Percentiles rank a stretch among this genome's conserved stretches.
phyloP scores from a whole-genome alignment of 2,113 vertebrate species.

The Peromyscus leucopus region DNA sequence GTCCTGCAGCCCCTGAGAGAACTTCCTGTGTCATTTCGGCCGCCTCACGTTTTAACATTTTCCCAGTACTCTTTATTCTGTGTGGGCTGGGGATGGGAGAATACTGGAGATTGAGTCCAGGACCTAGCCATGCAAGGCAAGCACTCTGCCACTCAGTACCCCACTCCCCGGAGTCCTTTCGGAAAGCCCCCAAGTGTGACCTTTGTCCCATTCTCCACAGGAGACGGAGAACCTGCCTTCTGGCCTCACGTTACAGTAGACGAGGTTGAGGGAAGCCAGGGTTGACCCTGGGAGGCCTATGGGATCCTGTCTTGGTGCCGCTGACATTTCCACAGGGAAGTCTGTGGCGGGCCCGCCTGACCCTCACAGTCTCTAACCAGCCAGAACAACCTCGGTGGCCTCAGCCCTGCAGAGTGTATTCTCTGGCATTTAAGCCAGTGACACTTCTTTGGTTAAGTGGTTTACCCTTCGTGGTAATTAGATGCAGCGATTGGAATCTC shows the following conservation, averaged over 20 bases:
- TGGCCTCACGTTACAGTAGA: not conserved
- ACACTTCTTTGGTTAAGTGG: slow-evolving; percentile 75
- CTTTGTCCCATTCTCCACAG: not conserved
- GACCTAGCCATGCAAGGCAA: not conserved
- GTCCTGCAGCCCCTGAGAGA: not conserved
- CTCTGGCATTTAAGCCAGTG: slow-evolving; percentile 43
- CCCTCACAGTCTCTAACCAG: not conserved
- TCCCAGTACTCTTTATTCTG: not conserved
- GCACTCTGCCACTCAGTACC: too few relatives aligned
- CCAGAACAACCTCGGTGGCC: not conserved
- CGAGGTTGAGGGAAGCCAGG: rapidly evolving
- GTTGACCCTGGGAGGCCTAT: slow-evolving; percentile 78
- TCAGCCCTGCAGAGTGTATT: not conserved
- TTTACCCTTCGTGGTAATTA: slow-evolving; percentile 80
- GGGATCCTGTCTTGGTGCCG: slow-evolving; percentile 68
- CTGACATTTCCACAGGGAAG: slow-evolving; percentile 86
- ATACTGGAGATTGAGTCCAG: not conserved
- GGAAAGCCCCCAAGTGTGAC: not conserved
- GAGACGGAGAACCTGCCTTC: not conserved
- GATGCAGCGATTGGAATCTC: slow-evolving; percentile 76
- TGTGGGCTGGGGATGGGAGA: not conserved
- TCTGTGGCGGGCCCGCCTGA: slow-evolving; percentile 30
- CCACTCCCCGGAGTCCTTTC: not conserved
- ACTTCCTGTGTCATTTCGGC: not conserved
- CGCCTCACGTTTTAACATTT: not conserved